These are phyloP conservation scores for Pollachius pollachius DNA, from an alignment of 2,113 vertebrate species.

Conservation along the genomic window DNA sequence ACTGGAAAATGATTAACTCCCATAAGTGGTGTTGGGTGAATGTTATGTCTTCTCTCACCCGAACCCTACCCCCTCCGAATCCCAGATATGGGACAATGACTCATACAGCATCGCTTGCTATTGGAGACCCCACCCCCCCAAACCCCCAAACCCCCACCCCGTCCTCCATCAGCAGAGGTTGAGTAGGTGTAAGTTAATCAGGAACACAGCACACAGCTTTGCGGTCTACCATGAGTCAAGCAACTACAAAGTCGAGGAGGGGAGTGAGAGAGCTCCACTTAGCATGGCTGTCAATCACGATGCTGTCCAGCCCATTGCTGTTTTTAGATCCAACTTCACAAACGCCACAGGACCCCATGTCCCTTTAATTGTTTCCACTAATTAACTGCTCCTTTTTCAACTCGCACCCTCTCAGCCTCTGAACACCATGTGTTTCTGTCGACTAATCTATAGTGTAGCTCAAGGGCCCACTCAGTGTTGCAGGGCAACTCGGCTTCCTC, in stretches of 20 bases:
- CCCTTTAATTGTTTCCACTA: constrained; percentile 68
- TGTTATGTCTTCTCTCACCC: neutral
- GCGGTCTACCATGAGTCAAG: constrained; percentile 57
- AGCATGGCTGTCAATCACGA: constrained; percentile 34
- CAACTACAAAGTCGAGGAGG: constrained; percentile 61
- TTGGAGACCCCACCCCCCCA: constrained; percentile 32
- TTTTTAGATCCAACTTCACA: constrained; percentile 68
- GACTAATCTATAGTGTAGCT: constrained; percentile 36
- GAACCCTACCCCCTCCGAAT: constrained; percentile 2
- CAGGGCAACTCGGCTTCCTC: constrained; percentile 52
- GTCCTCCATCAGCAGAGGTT: constrained; percentile 44
- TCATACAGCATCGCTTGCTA: constrained; percentile 55
- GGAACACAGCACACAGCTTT: constrained; percentile 64
- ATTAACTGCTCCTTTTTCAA: constrained; percentile 61
- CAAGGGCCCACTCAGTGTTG: constrained; percentile 29
- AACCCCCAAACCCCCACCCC: neutral
- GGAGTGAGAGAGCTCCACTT: constrained; percentile 29
- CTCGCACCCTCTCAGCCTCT: constrained; percentile 19
- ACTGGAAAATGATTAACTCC: constrained; percentile 26
- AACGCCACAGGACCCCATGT: constrained; percentile 57
- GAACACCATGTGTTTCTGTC: constrained; percentile 54
- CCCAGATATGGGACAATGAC: constrained; percentile 55
- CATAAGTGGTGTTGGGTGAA: constrained; percentile 39
- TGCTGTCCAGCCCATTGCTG: constrained; percentile 52
- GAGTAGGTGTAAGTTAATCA: constrained; percentile 76